Percentiles rank a stretch among this genome's conserved stretches.
Evolutionary conservation across 2,797 vertebrate species (phyloP).

Genomic region (Cephalopachus bancanus): DNA sequence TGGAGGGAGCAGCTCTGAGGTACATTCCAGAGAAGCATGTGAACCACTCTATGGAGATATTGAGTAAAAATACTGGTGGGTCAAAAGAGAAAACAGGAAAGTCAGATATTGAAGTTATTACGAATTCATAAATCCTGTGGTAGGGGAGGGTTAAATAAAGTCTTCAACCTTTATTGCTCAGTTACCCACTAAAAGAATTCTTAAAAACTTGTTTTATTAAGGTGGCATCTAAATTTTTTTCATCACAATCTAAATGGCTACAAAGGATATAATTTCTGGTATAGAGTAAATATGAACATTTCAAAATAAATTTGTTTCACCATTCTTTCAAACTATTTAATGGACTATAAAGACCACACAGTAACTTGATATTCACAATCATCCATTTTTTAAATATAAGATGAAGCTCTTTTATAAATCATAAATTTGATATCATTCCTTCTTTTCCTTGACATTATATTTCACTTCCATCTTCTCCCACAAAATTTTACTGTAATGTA

Average conservation of each 20-base stretch:
- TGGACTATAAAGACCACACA: not conserved
- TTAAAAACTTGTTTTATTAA: constrained; percentile 49
- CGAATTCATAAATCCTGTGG: not conserved
- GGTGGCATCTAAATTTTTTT: not conserved
- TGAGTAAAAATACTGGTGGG: not conserved
- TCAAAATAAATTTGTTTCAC: constrained; percentile 48
- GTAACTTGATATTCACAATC: not conserved
- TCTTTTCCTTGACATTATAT: not conserved
- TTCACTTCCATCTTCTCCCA: constrained; percentile 34
- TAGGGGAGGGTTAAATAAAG: not conserved
- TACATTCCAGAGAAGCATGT: not conserved
- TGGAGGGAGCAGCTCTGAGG: not conserved
- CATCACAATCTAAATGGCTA: not conserved
- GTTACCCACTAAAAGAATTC: not conserved
- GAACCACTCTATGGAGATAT: not conserved
- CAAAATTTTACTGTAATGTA: not conserved
- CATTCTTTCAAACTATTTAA: constrained; percentile 45
- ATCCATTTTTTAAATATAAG: constrained; percentile 31
- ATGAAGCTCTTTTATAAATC: not conserved
- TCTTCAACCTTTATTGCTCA: not conserved
- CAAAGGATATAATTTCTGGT: constrained; percentile 8
- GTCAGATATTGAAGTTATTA: not conserved
- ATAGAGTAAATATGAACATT: constrained; percentile 40
- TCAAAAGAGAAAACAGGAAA: not conserved
- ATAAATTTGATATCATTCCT: constrained; percentile 21